Conservation (phyloP, 2,797 vertebrate genomes). For the Tiaroga cobitis region DNA sequence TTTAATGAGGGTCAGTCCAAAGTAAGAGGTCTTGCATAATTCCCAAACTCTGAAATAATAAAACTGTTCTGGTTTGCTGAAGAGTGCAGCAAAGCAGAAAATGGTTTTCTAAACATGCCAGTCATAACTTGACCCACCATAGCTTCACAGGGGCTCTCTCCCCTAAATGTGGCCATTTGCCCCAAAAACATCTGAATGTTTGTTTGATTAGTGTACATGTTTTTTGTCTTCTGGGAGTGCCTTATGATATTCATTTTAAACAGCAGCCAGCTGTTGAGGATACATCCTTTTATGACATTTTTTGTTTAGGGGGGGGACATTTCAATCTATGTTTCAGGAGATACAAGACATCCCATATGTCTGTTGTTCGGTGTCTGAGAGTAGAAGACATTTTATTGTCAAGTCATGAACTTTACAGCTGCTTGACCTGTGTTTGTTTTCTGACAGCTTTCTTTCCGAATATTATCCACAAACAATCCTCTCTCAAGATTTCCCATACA, state of each 20-base stretch:
- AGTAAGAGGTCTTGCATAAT: slow-evolving; percentile 64
- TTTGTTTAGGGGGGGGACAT: background rate
- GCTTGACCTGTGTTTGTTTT: slow-evolving; percentile 61
- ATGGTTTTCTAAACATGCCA: slow-evolving; percentile 79
- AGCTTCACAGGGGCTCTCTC: slow-evolving; percentile 41
- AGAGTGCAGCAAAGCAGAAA: slow-evolving; percentile 79
- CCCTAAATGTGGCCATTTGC: slow-evolving; percentile 62
- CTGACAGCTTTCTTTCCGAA: slow-evolving; percentile 65
- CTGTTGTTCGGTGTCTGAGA: slow-evolving; percentile 59
- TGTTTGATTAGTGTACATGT: slow-evolving; percentile 30
- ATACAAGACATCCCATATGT: slow-evolving; percentile 46
- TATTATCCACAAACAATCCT: slow-evolving; percentile 58
- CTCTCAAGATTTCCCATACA: slow-evolving; percentile 62
- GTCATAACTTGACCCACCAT: slow-evolving; percentile 66
- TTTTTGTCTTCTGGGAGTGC: slow-evolving; percentile 32
- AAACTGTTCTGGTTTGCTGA: slow-evolving; percentile 78
- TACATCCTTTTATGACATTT: slow-evolving; percentile 1
- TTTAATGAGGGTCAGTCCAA: slow-evolving; percentile 57
- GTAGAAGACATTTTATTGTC: slow-evolving; percentile 63
- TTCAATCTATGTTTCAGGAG: slow-evolving; percentile 19
- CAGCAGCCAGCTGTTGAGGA: slow-evolving; percentile 23
- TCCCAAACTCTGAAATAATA: slow-evolving; percentile 72
- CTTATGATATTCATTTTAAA: background rate
- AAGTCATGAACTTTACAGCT: slow-evolving; percentile 71
- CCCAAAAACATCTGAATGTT: slow-evolving; percentile 61